Base-by-base conservation (phyloP, 2,888 invertebrate genomes). In the Crematogaster levior region DNA sequence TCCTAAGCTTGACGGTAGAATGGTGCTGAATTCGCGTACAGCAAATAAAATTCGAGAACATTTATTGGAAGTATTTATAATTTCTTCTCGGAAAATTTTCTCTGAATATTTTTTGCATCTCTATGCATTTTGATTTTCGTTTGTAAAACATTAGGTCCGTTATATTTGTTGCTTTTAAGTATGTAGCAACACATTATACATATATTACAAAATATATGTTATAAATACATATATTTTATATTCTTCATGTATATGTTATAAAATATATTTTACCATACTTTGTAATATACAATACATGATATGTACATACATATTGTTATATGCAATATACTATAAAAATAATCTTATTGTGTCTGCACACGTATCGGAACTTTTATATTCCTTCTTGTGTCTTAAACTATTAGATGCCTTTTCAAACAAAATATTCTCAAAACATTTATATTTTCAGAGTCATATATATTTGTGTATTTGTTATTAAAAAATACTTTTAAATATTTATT, bases 221-320 rank as follows among this genome's bases (percentile, higher is more conserved):
- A 56, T 56, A 56, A 15, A n/a, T n/a, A n/a, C n/a, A n/a, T n/a
- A 9, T 40, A n/a, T 40, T 3, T 10, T 21, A 3, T 6, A n/a
- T n/a, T n/a, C n/a, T n/a, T n/a, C n/a, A n/a, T 61, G 1, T 63
- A 15, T 37, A 21, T 63, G 10, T 37, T 34, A 37, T 37, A 61
- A 21, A 37, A 61, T 63, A 21, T 61, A 58, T n/a, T 58, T n/a
- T 60, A 60, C n/a, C n/a, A n/a, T n/a, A n/a, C n/a, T n/a, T n/a
- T n/a, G n/a, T 60, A 60, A 60, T 18, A 9, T 53, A 27, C 15
- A 53, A 53, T 27, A 53, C 24, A 12, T 12, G 4, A 21, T 12
- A n/a, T n/a, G n/a, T n/a, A n/a, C n/a, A n/a, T 15, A 27, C 34
- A 51, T 48, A 27, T 7, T n/a, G 48, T 66, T 30, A n/a, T n/a